Base-by-base conservation (phyloP, 2,888 invertebrate genomes). In the Cantharis rustica region DNA sequence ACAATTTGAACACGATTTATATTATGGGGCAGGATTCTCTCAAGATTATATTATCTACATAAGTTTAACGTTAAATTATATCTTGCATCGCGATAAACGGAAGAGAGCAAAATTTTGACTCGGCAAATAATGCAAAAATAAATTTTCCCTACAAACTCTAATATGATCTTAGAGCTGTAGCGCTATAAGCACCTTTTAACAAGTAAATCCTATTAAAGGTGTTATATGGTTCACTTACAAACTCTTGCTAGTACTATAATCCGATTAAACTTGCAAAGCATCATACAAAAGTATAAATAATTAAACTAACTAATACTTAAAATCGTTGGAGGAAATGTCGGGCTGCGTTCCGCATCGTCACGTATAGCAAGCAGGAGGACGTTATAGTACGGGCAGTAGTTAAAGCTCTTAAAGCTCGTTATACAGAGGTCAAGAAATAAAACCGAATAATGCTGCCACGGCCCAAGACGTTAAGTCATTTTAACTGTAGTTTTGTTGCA, bases 151-250 rank as follows among this genome's bases (percentile, higher is more conserved):
- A 15, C 26, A 27, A 27, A 16, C 16, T 16, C 47, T 68, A 69
- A 69, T 69, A 31, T 20, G 66, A 72, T 66, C 17, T n/a, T 68
- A 63, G n/a, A n/a, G 73, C 47, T 63, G 20, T 31, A 62, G 63
- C n/a, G 27, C 69, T 74, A 74, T 64, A 64, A 70, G 20, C 23
- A 31, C 66, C 70, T 69, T 71, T 75, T 68, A 15, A 71, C 17
- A 75, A 68, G 70, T 66, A 75, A 75, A 75, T 75, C 71, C 71
- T 68, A 68, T 75, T 75, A 71, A 75, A 71, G 23, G 61, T 64
- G 68, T 66, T 17, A 66, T 68, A 68, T 23, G 68, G 71, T 66
- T 75, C 68, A 26, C 71, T 71, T 75, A 69, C 75, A 71, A 75
- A 66, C 61, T 61, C 61, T 71, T n/a, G n/a, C 61, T 71, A 61